Conservation (phyloP, 2,797 vertebrate genomes). For the Tapirus indicus region DNA sequence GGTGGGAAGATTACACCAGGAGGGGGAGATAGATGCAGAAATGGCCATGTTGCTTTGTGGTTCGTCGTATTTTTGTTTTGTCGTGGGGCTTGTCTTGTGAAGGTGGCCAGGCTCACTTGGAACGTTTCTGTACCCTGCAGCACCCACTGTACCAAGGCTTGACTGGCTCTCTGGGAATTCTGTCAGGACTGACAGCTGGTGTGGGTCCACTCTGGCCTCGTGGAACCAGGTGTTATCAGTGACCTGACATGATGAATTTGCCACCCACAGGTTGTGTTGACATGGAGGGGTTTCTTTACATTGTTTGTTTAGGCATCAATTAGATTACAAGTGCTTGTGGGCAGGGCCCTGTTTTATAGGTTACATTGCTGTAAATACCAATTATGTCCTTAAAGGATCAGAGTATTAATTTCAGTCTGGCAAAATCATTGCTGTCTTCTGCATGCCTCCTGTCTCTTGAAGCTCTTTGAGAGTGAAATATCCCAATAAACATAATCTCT, state of each 20-base stretch:
- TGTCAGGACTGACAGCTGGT: not conserved
- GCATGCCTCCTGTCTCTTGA: not conserved
- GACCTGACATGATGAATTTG: not conserved
- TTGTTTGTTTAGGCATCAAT: not conserved
- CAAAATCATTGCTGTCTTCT: not conserved
- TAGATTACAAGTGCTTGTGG: not conserved
- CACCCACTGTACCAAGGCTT: accelerated
- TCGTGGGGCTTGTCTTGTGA: not conserved
- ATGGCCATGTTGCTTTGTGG: not conserved
- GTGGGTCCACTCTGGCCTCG: not conserved
- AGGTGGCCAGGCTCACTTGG: not conserved
- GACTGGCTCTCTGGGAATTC: not conserved
- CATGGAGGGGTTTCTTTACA: not conserved
- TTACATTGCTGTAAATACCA: not conserved
- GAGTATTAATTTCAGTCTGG: not conserved
- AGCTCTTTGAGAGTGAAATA: constrained; percentile 60
- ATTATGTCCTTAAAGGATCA: not conserved
- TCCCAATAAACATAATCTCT: constrained; percentile 18
- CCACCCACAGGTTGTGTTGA: not conserved
- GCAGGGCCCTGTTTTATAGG: not conserved
- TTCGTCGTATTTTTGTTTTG: not conserved
- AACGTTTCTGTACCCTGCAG: not conserved
- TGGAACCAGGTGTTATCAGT: not conserved
- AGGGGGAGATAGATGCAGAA: not conserved
- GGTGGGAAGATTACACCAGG: not conserved